Conservation (phyloP, 2,888 invertebrate genomes). For the Fragum fragum region DNA sequence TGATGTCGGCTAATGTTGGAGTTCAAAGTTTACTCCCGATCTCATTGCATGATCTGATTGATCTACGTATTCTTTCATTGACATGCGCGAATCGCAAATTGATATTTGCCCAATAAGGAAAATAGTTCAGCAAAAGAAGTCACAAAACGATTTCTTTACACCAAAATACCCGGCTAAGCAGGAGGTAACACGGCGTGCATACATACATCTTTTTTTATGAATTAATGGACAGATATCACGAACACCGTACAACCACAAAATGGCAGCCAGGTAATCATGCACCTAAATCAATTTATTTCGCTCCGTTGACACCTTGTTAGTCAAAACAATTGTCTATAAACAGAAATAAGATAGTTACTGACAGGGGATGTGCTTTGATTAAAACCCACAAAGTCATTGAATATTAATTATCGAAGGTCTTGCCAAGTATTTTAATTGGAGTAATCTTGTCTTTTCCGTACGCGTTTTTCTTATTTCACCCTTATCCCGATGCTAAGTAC, state of each 20-base stretch:
- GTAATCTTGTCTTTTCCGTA: neutral
- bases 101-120: too few species aligned
- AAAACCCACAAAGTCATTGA: neutral
- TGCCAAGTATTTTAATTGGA: slow-evolving; percentile 6
- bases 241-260: neutral
- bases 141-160: neutral
- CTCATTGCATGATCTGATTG: too few species aligned
- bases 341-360: neutral
- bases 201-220: neutral
- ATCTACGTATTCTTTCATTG: too few species aligned
- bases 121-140: too few species aligned
- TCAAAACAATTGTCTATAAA: slow-evolving; percentile 2
- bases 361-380: slow-evolving; percentile 3
- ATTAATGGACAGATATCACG: slow-evolving; percentile 2
- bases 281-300: neutral
- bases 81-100: too few species aligned
- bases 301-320: neutral
- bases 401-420: neutral
- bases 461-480: neutral
- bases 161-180: neutral
- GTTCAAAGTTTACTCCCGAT: too few species aligned
- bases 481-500: too few species aligned
- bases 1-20: too few species aligned
- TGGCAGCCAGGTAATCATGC: neutral
- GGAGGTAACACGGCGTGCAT: neutral